A percentile compares a stretch with the other conserved stretches of the same genome.
These are phyloP conservation scores for Parascotia fuliginaria DNA, from an alignment of 2,888 invertebrate genomes.

Conservation along the genomic window DNA sequence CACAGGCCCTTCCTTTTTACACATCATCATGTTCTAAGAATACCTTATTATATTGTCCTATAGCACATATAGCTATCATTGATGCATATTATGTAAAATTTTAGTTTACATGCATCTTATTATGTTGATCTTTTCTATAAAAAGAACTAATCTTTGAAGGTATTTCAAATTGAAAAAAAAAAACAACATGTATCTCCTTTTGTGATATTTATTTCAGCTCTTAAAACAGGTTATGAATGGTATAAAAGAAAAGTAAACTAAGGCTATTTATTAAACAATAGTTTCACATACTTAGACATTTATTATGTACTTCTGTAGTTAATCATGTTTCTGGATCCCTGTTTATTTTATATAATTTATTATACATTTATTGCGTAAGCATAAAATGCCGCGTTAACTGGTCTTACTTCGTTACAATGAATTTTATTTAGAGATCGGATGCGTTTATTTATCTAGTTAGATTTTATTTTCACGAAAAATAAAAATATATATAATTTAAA, in stretches of 20 bases:
- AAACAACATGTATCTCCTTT: conserved; percentile 44
- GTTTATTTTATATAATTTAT: conserved; percentile 32
- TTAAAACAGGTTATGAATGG: conserved; percentile 69
- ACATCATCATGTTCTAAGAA: no score
- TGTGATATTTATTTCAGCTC: conserved; percentile 75
- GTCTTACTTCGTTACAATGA: conserved; percentile 21
- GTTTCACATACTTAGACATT: conserved; percentile 64
- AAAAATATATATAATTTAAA: no score
- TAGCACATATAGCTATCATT: no score
- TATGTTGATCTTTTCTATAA: no score
- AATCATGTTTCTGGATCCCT: conserved; percentile 44
- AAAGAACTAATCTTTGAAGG: no score
- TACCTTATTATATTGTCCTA: no score
- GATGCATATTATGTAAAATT: no score
- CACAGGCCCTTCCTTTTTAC: no score
- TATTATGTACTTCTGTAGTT: conserved; percentile 65
- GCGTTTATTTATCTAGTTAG: no score
- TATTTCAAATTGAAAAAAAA: not conserved
- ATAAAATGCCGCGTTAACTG: conserved; percentile 40
- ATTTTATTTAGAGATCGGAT: no score
- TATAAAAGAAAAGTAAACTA: conserved; percentile 73
- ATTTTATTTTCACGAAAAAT: no score
- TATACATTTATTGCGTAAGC: conserved; percentile 45
- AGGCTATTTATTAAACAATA: conserved; percentile 64
- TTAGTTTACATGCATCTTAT: no score